Conservation (phyloP, 30 jellyfish, hydroid and myxozoan species). For the Turritopsis dohrnii region DNA sequence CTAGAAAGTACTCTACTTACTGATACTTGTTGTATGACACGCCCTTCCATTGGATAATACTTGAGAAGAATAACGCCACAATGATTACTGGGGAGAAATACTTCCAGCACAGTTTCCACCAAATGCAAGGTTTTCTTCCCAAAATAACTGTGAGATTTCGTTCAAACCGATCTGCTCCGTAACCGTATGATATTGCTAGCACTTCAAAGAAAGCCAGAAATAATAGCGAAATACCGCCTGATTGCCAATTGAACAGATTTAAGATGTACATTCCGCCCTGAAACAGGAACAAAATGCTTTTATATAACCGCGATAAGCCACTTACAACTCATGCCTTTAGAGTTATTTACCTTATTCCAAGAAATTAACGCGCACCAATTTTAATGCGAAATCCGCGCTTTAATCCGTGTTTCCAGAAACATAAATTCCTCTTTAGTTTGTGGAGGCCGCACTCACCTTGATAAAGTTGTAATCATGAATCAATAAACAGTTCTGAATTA, state of each 20-base stretch:
- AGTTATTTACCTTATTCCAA: too few relatives aligned
- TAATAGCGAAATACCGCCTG: conserved; percentile 92
- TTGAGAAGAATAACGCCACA: conserved; percentile 53
- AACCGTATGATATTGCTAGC: conserved; percentile 78
- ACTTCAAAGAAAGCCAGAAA: conserved; percentile 84
- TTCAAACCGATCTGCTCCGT: conserved; percentile 78
- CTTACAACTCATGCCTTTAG: too few relatives aligned
- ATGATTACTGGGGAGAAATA: conserved; percentile 71
- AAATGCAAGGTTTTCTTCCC: conserved; percentile 60
- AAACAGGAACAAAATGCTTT: not conserved
- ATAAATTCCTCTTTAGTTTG: too few relatives aligned
- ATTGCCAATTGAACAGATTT: conserved; percentile 83
- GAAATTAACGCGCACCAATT: too few relatives aligned
- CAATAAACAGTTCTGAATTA: too few relatives aligned
- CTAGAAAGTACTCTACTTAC: conserved; percentile 9
- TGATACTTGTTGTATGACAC: conserved; percentile 18
- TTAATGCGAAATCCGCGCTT: too few relatives aligned
- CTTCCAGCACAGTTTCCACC: conserved; percentile 97
- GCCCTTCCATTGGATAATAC: conserved; percentile 77
- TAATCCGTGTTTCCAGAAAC: too few relatives aligned
- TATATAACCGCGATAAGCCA: too few relatives aligned
- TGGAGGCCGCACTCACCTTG: too few relatives aligned
- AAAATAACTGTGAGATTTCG: conserved; percentile 62
- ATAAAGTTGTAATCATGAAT: too few relatives aligned
- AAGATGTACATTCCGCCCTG: conserved; percentile 93